phyloP scores from a whole-genome alignment of 2,888 invertebrate genomes.

The Syritta pipiens region DNA sequence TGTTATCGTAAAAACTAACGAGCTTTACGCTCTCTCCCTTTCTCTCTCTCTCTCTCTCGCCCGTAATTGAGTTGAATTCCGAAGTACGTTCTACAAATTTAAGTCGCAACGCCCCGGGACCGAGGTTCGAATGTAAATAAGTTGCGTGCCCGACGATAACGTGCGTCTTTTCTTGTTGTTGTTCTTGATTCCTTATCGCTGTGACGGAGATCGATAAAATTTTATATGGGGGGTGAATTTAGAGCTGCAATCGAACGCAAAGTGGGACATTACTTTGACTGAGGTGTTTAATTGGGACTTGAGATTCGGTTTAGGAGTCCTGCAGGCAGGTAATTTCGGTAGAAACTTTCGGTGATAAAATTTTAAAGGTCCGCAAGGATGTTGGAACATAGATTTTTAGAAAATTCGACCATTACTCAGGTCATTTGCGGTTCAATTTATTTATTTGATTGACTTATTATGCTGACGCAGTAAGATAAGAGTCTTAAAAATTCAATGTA shows the following conservation, averaged over 20 bases:
- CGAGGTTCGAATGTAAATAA: slow-evolving; percentile 42
- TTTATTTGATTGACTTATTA: too few species aligned
- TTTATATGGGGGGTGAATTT: slow-evolving; percentile 6
- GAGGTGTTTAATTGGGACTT: slow-evolving; percentile 37
- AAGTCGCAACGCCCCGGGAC: slow-evolving; percentile 20
- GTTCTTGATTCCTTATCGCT: slow-evolving; percentile 13
- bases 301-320: too few species aligned
- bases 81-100: slow-evolving; percentile 33
- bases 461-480: too few species aligned
- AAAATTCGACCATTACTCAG: too few species aligned
- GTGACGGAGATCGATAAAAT: slow-evolving; percentile 6
- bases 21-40: slow-evolving; percentile 34
- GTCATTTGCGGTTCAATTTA: too few species aligned
- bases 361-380: too few species aligned
- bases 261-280: slow-evolving; percentile 17
- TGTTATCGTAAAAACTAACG: slow-evolving; percentile 68
- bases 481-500: too few species aligned
- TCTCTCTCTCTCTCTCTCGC: too few species aligned
- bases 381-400: too few species aligned
- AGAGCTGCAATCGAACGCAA: not conserved
- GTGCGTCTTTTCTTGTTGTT: slow-evolving; percentile 9
- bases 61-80: slow-evolving; percentile 55
- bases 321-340: too few species aligned
- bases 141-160: slow-evolving; percentile 13
- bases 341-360: too few species aligned